Conservation (phyloP, 37 sponge, comb jelly and placozoan genomes). For the Spongia lamella region DNA sequence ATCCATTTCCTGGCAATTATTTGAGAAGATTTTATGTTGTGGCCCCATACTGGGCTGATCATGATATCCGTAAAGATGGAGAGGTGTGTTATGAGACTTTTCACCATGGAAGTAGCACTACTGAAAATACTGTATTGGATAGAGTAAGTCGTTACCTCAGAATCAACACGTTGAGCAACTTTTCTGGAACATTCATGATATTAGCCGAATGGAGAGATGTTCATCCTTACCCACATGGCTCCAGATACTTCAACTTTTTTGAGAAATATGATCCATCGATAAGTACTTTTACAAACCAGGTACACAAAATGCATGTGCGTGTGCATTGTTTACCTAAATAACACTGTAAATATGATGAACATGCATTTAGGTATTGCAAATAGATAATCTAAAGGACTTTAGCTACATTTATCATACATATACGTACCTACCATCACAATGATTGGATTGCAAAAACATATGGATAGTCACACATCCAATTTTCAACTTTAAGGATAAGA, state of each 20-base stretch:
- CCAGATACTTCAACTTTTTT: neutral
- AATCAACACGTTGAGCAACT: constrained; percentile 1
- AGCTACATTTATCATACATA: too few species aligned
- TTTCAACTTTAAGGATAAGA: too few species aligned
- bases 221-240: constrained; percentile 71
- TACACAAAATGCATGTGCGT: too few species aligned
- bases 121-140: neutral
- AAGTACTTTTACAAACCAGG: too few species aligned
- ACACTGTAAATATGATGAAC: too few species aligned
- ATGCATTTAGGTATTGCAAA: too few species aligned
- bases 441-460: too few species aligned
- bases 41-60: constrained; percentile 34
- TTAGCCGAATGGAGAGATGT: constrained; percentile 44
- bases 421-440: too few species aligned
- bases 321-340: too few species aligned
- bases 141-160: constrained; percentile 28
- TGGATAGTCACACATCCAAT: too few species aligned
- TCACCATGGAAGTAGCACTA: neutral
- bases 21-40: constrained; percentile 1
- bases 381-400: too few species aligned
- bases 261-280: too few species aligned
- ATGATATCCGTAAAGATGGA: constrained; percentile 20
- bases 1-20: constrained; percentile 7
- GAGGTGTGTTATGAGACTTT: constrained; percentile 10
- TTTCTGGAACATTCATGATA: constrained; percentile 52